Conservation (phyloP, 30 jellyfish, hydroid and myxozoan species). For the Haliclystus octoradiatus region DNA sequence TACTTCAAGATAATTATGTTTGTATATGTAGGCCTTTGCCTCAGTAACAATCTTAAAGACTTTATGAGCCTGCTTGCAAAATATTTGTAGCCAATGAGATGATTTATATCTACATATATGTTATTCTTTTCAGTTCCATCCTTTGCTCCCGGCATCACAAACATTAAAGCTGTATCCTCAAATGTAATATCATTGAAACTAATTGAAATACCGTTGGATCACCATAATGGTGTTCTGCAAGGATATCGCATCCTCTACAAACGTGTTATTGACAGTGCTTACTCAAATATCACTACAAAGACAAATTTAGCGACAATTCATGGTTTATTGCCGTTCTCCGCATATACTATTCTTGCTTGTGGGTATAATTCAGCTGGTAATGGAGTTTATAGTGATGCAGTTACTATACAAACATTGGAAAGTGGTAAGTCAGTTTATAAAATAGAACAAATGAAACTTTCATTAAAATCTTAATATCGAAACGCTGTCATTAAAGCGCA, state of each 20-base stretch:
- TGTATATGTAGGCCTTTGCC: no score
- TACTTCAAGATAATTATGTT: no score
- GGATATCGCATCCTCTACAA: not conserved
- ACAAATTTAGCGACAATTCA: not conserved
- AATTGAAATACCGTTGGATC: not conserved
- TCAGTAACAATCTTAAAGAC: no score
- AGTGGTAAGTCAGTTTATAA: no score
- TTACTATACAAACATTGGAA: no score
- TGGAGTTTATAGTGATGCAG: no score
- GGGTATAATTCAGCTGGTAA: not conserved
- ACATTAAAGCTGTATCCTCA: not conserved
- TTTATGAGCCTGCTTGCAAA: no score
- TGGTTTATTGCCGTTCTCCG: not conserved
- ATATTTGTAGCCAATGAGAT: no score
- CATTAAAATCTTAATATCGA: no score
- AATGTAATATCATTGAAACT: not conserved
- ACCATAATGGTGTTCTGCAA: not conserved
- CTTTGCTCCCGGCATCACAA: not conserved
- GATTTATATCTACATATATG: no score
- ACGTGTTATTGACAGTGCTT: not conserved
- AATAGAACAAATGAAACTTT: no score
- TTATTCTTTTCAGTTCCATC: not conserved
- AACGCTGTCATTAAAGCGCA: no score
- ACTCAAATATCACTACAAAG: not conserved
- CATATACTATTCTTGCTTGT: not conserved